Evolutionary conservation across 2,888 invertebrate species (phyloP).

Genomic region (Drosophila differens): DNA sequence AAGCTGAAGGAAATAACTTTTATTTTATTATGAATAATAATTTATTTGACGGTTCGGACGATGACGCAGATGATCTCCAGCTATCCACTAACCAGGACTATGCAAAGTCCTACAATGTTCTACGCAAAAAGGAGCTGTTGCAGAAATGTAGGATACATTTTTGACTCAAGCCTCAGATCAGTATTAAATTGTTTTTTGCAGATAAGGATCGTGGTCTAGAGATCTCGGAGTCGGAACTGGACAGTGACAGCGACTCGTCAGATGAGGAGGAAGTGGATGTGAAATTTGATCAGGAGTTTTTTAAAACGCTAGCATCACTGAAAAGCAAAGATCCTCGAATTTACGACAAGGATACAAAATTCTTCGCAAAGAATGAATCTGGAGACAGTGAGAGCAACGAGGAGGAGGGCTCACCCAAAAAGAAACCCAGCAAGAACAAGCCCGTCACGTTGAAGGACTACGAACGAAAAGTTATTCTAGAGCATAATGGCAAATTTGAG

Average conservation of each 20-base stretch:
- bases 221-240: conserved; percentile 77
- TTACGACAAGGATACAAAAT: conserved; percentile 91
- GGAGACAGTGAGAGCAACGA: conserved; percentile 18
- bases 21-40: conserved; percentile 68
- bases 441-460: conserved; percentile 91
- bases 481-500: conserved; percentile 88
- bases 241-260: conserved; percentile 79
- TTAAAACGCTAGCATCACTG: conserved; percentile 92
- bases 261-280: conserved; percentile 82
- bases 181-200: conserved; percentile 36
- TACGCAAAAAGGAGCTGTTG: conserved; percentile 94
- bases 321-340: conserved; percentile 96
- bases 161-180: conserved; percentile 48
- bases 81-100: conserved; percentile 92
- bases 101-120: conserved; percentile 93
- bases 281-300: conserved; percentile 92
- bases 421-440: conserved; percentile 85
- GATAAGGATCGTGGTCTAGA: conserved; percentile 82
- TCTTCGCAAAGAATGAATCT: conserved; percentile 86
- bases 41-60: conserved; percentile 86
- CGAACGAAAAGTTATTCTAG: conserved; percentile 90
- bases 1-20: not conserved
- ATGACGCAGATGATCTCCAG: conserved; percentile 85
- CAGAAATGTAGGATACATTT: conserved; percentile 88
- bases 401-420: conserved; percentile 33